A percentile compares a stretch with the other conserved stretches of the same genome.
Evolutionary conservation across 2,113 vertebrate genomes (phyloP).

Genomic region (Galemys pyrenaicus): DNA sequence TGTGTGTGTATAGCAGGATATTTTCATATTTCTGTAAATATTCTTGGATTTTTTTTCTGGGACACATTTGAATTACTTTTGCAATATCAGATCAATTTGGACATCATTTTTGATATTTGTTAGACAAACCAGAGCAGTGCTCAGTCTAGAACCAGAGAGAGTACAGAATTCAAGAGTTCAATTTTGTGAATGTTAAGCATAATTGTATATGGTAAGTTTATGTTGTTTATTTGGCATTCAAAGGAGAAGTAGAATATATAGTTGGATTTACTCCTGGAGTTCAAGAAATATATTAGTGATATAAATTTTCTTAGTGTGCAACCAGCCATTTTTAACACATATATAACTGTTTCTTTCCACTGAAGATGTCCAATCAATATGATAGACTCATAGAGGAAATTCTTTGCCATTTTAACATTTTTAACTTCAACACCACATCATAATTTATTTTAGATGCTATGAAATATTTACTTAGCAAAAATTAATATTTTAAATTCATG

Average conservation of each 20-base stretch:
- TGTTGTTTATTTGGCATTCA: neutral
- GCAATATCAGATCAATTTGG: neutral
- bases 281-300: neutral
- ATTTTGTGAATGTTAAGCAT: neutral
- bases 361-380: neutral
- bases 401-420: neutral
- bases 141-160: neutral
- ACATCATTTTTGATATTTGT: neutral
- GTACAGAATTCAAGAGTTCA: neutral
- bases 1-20: neutral
- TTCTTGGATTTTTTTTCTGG: neutral
- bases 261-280: neutral
- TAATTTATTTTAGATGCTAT: too few species aligned
- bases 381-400: neutral
- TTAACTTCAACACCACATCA: neutral
- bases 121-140: neutral
- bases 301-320: neutral
- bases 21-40: neutral
- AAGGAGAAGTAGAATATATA: neutral
- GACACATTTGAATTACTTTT: neutral
- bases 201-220: neutral
- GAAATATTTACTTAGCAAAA: too few species aligned
- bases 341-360: neutral
- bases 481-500: too few species aligned
- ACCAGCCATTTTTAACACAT: neutral